Evolutionary conservation across 2,113 vertebrate genomes (phyloP), one percentile per base, ranked within the genome.

Genomic region (human): DNA sequence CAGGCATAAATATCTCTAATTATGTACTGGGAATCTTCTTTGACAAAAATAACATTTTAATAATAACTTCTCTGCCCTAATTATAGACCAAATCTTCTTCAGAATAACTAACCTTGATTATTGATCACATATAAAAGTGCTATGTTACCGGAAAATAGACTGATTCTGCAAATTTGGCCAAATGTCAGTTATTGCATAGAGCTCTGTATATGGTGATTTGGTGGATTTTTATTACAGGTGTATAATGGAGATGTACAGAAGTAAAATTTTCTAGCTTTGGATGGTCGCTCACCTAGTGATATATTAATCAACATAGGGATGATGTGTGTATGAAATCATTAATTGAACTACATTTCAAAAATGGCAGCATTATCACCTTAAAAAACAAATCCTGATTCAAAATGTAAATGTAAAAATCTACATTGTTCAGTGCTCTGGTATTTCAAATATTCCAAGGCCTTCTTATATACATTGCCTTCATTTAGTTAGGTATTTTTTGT

Each of bases 31-130:
- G n/a, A 91, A 76, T 25, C 48, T 84, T 80, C 0, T 70, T 94
- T 95, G 35, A 68, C 73, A 76, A 84, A 97, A 93, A 82, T 23
- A 79, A 80, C 5, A 87, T 72, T 85, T 96, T 18, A 76, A 14
- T 92, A 30, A 73, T 61, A 93, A 90, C 20, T 52, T 94, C 14
- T 68, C 11, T 90, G n/a, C 20, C 43, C 13, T 76, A 61, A 80
- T 48, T 61, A 57, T 35, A 76, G 9, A 14, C 25, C 40, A 96
- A 78, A 57, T 79, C 6, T 40, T 87, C 30, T 81, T 93, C 40
- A 55, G 2, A 89, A 32, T 0, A 90, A 83, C 80, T 92, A 70
- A 76, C 61, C 48, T 90, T 95, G 38, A 88, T 88, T 17, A 88
- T 6, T 94, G 27, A 75, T 80, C 13, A 90, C 11, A 2, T 27